Percentiles rank a stretch among this genome's conserved stretches.
Conservation (phyloP, 2,888 invertebrate species). For the Mechanitis mazaeus region DNA sequence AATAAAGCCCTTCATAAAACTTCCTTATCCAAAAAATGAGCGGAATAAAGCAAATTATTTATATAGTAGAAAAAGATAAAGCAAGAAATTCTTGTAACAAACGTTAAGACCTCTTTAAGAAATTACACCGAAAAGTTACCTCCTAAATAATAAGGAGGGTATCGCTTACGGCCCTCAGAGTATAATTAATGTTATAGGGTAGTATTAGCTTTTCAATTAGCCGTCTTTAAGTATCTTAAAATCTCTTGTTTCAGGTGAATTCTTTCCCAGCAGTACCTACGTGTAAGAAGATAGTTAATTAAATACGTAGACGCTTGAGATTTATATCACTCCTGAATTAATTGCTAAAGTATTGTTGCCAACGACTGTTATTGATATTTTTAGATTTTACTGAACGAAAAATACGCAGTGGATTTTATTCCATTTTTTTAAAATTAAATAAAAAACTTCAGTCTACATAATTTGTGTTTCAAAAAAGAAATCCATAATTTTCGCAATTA, state of each 20-base stretch:
- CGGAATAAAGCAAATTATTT: conserved; percentile 22
- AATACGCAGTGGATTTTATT: background rate
- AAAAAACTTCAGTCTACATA: background rate
- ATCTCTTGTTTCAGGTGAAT: conserved; percentile 58
- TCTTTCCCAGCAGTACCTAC: conserved; percentile 43
- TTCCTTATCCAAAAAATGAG: conserved; percentile 16
- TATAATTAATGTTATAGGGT: conserved; percentile 71
- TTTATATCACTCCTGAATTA: conserved; percentile 37
- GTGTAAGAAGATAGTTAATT: conserved; percentile 65
- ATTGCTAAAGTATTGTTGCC: background rate
- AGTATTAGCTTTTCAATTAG: conserved; percentile 75
- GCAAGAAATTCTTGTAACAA: conserved; percentile 15
- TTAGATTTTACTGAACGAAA: background rate
- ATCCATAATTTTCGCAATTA: background rate
- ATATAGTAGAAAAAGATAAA: conserved; percentile 9
- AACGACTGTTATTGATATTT: background rate
- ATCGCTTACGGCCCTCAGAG: conserved; percentile 60
- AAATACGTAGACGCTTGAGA: conserved; percentile 55
- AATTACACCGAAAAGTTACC: conserved; percentile 20
- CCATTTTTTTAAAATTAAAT: background rate
- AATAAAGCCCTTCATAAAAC: background rate
- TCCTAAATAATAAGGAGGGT: conserved; percentile 55
- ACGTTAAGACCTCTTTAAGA: conserved; percentile 22
- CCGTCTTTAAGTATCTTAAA: conserved; percentile 66
- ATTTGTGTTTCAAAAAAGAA: background rate